A percentile compares a stretch with the other conserved stretches of the same genome.
phyloP scores from a whole-genome alignment of 2,113 vertebrate genomes.

The Tauraco erythrolophus region DNA sequence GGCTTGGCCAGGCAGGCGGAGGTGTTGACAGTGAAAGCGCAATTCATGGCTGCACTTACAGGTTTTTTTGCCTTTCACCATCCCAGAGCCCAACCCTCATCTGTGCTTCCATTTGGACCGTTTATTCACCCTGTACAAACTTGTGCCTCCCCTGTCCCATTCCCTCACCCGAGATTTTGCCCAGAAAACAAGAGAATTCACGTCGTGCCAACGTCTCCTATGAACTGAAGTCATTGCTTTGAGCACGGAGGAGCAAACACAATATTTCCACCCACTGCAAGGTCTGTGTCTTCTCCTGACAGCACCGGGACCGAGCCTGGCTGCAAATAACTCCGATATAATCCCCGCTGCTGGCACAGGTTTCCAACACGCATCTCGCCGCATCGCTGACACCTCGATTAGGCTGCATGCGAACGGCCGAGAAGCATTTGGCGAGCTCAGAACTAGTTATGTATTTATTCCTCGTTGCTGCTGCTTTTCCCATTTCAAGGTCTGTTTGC shows the following conservation, averaged over 20 bases:
- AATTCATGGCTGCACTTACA: accelerated
- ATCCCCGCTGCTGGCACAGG: background rate
- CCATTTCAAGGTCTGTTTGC: background rate
- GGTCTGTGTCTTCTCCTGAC: background rate
- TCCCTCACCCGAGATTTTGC: background rate
- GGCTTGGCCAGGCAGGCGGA: background rate
- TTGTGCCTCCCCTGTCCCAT: background rate
- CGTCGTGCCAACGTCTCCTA: background rate
- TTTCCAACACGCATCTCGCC: background rate
- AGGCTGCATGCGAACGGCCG: background rate
- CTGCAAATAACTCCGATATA: background rate
- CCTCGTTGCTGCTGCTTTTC: background rate
- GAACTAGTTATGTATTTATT: background rate
- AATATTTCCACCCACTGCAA: background rate
- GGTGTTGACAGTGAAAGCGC: background rate
- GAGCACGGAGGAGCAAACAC: background rate
- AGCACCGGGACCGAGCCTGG: background rate
- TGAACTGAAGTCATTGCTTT: background rate
- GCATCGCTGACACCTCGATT: background rate
- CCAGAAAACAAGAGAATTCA: background rate
- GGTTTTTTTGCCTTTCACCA: background rate
- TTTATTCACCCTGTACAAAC: accelerated
- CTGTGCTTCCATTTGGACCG: background rate
- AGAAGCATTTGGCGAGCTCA: background rate
- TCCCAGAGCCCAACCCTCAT: background rate